phyloP scores from a whole-genome alignment of 2,888 invertebrate species.

The Microctonus aethiopoides region DNA sequence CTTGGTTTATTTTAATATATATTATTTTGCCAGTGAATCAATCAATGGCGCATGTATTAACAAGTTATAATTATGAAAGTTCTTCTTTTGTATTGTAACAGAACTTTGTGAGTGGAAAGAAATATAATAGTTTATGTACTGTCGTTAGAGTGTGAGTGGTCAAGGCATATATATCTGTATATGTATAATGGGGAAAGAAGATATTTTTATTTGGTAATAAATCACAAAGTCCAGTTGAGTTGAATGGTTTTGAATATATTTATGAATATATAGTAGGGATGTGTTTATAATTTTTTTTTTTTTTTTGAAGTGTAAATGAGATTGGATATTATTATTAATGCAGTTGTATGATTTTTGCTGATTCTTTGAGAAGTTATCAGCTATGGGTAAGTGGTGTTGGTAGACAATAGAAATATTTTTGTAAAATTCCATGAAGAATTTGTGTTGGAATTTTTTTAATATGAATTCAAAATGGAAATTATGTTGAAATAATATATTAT shows the following conservation, averaged over 20 bases:
- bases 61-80: not conserved
- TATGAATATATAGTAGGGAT: not conserved
- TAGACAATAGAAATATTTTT: not conserved
- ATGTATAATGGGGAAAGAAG: too few species aligned
- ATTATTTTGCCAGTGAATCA: not conserved
- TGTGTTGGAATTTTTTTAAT: too few species aligned
- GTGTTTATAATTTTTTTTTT: not conserved
- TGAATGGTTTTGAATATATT: not conserved
- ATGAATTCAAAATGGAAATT: too few species aligned
- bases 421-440: not conserved
- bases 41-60: not conserved
- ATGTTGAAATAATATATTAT: too few species aligned
- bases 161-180: not conserved
- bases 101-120: not conserved
- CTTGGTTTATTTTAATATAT: not conserved
- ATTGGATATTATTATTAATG: not conserved
- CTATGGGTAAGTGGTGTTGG: not conserved
- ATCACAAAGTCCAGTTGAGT: not conserved
- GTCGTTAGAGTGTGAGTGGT: not conserved
- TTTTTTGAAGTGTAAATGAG: not conserved
- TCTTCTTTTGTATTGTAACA: not conserved
- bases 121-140: not conserved
- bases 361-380: not conserved
- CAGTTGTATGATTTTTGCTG: not conserved
- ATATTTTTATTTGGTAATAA: not conserved